A percentile compares a stretch with the other conserved stretches of the same genome.
Conservation (phyloP, 2,797 vertebrate genomes). For the Harpagifer antarcticus region DNA sequence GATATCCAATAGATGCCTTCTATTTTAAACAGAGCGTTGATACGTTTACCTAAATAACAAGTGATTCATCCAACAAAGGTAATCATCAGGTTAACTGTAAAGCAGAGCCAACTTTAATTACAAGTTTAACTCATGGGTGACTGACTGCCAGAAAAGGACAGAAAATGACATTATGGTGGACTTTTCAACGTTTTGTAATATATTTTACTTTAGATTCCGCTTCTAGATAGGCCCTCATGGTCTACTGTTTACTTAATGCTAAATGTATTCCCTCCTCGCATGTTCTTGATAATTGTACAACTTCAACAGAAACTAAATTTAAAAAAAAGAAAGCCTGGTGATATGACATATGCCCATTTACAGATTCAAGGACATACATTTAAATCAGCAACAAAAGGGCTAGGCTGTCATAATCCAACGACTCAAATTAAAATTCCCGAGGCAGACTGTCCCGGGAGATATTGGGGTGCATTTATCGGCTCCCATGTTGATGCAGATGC, state of each 20-base stretch:
- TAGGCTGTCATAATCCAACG: constrained; percentile 22
- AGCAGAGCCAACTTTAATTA: background rate
- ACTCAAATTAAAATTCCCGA: constrained; percentile 32
- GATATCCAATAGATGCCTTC: background rate
- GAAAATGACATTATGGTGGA: background rate
- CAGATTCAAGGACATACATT: background rate
- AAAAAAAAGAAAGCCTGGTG: background rate
- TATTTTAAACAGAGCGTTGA: no score
- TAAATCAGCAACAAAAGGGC: constrained; percentile 6
- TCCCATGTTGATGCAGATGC: constrained; percentile 34
- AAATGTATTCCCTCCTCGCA: background rate
- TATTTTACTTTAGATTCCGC: background rate
- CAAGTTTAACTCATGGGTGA: background rate
- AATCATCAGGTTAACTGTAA: background rate
- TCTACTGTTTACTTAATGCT: background rate
- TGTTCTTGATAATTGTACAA: background rate
- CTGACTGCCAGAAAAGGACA: background rate
- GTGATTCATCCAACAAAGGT: no score
- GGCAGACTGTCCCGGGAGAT: constrained; percentile 55
- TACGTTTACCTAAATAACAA: no score
- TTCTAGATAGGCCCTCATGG: background rate
- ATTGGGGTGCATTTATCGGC: constrained; percentile 35
- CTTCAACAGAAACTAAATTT: background rate
- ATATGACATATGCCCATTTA: background rate
- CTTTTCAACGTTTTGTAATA: background rate